These are phyloP conservation scores for Caretta caretta DNA, from an alignment of 2,113 vertebrate genomes.

Conservation along the genomic window DNA sequence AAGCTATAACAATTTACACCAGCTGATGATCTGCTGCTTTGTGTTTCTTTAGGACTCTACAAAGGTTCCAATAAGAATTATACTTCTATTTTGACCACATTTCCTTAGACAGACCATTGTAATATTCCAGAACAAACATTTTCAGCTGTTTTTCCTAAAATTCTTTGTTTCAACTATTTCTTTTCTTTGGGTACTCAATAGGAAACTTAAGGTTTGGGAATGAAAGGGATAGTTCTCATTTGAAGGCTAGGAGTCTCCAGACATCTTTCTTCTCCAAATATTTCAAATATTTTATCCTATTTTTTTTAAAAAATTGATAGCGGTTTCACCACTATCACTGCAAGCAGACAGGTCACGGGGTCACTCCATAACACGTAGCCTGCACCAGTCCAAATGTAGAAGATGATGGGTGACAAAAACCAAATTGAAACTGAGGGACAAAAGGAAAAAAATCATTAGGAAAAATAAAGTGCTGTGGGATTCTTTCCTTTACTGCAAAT, in stretches of 20 bases:
- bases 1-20: background rate
- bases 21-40: background rate
- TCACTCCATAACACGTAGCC: background rate
- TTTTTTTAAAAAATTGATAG: background rate
- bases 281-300: background rate
- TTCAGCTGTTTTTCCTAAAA: background rate
- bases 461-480: no score
- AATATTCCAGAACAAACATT: background rate
- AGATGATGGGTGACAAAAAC: no score
- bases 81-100: background rate
- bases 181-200: background rate
- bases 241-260: background rate
- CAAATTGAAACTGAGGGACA: no score
- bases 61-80: background rate
- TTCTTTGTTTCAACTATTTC: background rate
- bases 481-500: no score
- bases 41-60: background rate
- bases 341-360: background rate
- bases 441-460: no score
- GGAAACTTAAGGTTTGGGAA: background rate
- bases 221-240: background rate
- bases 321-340: accelerated
- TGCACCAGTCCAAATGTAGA: no score
- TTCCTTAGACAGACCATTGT: background rate
- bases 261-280: background rate